Evolutionary conservation across 2,113 vertebrate genomes (phyloP).

Genomic region (Sapayoa aenigma): DNA sequence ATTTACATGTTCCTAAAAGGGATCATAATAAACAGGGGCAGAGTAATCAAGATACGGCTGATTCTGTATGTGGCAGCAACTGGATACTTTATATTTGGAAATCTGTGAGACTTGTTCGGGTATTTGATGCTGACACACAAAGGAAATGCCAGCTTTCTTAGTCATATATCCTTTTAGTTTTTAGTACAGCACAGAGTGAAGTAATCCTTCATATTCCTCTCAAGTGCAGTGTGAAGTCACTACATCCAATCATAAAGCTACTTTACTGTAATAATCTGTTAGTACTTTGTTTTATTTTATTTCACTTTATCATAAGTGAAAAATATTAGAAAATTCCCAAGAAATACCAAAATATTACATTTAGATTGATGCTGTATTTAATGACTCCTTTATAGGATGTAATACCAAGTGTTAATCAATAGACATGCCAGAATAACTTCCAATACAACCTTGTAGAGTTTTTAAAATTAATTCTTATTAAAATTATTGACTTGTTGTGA

Average conservation of each 20-base stretch:
- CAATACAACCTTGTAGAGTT: constrained; percentile 87
- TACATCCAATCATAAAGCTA: background rate
- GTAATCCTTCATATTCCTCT: background rate
- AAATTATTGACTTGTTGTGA: constrained; percentile 87
- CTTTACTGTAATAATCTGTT: background rate
- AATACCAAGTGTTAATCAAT: constrained; percentile 95
- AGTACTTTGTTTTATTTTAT: background rate
- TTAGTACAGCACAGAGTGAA: background rate
- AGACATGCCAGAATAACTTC: constrained; percentile 86
- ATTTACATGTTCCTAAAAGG: background rate
- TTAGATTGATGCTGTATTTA: constrained; percentile 84
- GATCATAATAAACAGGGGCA: background rate
- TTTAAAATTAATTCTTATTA: constrained; percentile 90
- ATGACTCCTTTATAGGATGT: constrained; percentile 88
- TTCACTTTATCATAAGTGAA: background rate
- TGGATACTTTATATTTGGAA: background rate
- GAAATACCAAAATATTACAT: constrained; percentile 58
- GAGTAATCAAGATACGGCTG: background rate
- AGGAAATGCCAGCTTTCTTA: background rate
- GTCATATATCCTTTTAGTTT: background rate
- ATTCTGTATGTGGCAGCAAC: background rate
- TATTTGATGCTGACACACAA: background rate
- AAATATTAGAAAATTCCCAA: background rate
- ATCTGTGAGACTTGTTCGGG: background rate
- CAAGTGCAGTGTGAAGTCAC: background rate